phyloP scores from a whole-genome alignment of 1,140 invertebrate genomes.

The Holcopasites calliopsidis region DNA sequence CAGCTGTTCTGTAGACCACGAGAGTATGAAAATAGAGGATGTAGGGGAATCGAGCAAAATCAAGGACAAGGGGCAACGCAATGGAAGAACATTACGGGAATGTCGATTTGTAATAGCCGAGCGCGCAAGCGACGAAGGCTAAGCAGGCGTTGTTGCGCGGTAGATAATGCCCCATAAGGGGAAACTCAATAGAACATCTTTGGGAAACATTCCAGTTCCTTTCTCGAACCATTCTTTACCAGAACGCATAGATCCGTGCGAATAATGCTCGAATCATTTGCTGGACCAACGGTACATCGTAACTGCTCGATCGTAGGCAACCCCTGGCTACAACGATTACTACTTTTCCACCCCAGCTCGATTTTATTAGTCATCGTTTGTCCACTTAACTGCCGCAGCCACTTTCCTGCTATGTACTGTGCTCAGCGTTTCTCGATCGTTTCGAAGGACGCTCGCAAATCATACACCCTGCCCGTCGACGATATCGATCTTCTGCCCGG shows the following conservation, averaged over 20 bases:
- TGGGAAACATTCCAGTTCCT: not conserved
- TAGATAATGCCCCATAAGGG: too few species aligned
- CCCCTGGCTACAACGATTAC: slow-evolving; percentile 23
- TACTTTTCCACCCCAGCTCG: slow-evolving; percentile 31
- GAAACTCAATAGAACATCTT: not conserved
- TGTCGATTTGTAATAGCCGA: not conserved
- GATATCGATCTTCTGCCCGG: slow-evolving; percentile 35
- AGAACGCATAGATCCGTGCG: not conserved
- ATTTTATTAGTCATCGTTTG: slow-evolving; percentile 37
- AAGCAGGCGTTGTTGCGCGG: not conserved
- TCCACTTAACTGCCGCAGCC: slow-evolving; percentile 28
- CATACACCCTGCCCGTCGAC: slow-evolving; percentile 11
- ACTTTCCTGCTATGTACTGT: slow-evolving; percentile 16
- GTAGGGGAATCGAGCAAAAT: too few species aligned
- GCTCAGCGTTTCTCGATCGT: slow-evolving; percentile 32
- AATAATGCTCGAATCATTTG: slow-evolving; percentile 36
- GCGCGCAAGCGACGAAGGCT: not conserved
- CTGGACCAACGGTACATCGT: slow-evolving; percentile 42
- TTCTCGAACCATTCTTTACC: not conserved
- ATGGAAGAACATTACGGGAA: slow-evolving; percentile 1
- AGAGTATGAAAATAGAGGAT: not conserved
- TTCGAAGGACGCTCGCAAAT: slow-evolving; percentile 22
- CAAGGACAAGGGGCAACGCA: not conserved
- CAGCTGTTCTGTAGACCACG: too few species aligned
- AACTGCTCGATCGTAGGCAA: slow-evolving; percentile 18